Evolutionary conservation across 2,888 invertebrate genomes (phyloP).

Genomic region (Seira musarum): DNA sequence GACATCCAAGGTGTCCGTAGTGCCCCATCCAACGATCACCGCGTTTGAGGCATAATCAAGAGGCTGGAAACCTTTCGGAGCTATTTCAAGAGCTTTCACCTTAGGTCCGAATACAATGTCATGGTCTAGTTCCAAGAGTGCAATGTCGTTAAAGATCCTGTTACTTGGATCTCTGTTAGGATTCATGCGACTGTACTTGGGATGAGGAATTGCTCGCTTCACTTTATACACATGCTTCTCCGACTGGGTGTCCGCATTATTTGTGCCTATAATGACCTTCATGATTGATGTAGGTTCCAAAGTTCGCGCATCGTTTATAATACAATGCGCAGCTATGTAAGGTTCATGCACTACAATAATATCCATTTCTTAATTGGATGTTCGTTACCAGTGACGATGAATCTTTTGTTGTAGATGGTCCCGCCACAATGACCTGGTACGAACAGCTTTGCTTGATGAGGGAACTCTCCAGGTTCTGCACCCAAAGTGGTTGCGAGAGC

Average conservation of each 20-base stretch:
- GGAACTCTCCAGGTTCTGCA: slow-evolving; percentile 5
- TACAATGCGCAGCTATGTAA: neutral
- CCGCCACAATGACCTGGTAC: slow-evolving; percentile 16
- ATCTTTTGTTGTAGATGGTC: slow-evolving; percentile 33
- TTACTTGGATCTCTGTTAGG: neutral
- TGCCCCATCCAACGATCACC: slow-evolving; percentile 47
- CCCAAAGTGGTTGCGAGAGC: neutral
- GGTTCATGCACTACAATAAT: neutral
- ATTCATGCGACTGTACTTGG: slow-evolving; percentile 17
- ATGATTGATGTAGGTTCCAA: neutral
- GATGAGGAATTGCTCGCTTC: slow-evolving; percentile 3
- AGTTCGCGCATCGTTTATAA: neutral
- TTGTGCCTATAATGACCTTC: neutral
- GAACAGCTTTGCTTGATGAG: neutral
- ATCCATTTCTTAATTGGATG: neutral
- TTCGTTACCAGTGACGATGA: slow-evolving; percentile 19
- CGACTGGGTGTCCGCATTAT: neutral
- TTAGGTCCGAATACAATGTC: slow-evolving; percentile 25
- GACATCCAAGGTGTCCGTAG: slow-evolving; percentile 24
- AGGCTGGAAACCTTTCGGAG: slow-evolving; percentile 24
- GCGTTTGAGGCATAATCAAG: slow-evolving; percentile 22
- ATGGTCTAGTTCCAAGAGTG: slow-evolving; percentile 22
- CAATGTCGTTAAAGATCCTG: slow-evolving; percentile 24
- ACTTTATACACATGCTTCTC: slow-evolving; percentile 23
- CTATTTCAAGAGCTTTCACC: slow-evolving; percentile 36